These are phyloP conservation scores for Bovichtus diacanthus DNA, from an alignment of 2,797 vertebrate genomes.

Conservation along the genomic window DNA sequence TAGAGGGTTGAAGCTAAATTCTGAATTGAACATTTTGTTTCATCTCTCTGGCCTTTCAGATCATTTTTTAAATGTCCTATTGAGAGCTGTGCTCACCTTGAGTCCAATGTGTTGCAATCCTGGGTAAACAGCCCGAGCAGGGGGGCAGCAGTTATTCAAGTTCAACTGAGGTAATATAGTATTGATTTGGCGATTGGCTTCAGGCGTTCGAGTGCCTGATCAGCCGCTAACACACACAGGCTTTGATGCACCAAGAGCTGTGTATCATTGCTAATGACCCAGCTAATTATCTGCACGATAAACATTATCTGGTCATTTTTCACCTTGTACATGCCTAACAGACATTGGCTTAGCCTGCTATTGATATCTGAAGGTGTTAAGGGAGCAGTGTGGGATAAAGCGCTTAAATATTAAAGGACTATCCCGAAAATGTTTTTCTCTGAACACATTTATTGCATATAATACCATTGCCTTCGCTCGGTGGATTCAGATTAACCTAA, in stretches of 20 bases:
- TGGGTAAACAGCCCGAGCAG: slow-evolving; percentile 19
- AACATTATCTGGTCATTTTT: slow-evolving; percentile 78
- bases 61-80: slow-evolving; percentile 10
- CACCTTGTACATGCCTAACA: slow-evolving; percentile 58
- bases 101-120: slow-evolving; percentile 12
- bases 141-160: slow-evolving; percentile 47
- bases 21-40: slow-evolving; percentile 11
- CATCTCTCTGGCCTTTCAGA: background rate
- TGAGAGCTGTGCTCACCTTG: slow-evolving; percentile 21
- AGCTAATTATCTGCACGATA: slow-evolving; percentile 79
- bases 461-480: slow-evolving; percentile 22
- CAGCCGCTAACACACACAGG: slow-evolving; percentile 56
- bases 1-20: slow-evolving; percentile 2
- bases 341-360: slow-evolving; percentile 47
- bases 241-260: slow-evolving; percentile 55
- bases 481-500: slow-evolving; percentile 32
- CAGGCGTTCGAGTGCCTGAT: slow-evolving; percentile 53
- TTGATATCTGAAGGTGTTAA: slow-evolving; percentile 40
- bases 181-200: slow-evolving; percentile 78
- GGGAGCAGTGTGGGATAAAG: slow-evolving; percentile 16
- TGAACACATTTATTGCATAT: background rate
- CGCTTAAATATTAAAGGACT: slow-evolving; percentile 1
- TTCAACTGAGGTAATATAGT: slow-evolving; percentile 78
- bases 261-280: slow-evolving; percentile 75
- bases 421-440: background rate